Evolutionary conservation across 2,797 vertebrate genomes (phyloP).

Genomic region (Nyctibius grandis): DNA sequence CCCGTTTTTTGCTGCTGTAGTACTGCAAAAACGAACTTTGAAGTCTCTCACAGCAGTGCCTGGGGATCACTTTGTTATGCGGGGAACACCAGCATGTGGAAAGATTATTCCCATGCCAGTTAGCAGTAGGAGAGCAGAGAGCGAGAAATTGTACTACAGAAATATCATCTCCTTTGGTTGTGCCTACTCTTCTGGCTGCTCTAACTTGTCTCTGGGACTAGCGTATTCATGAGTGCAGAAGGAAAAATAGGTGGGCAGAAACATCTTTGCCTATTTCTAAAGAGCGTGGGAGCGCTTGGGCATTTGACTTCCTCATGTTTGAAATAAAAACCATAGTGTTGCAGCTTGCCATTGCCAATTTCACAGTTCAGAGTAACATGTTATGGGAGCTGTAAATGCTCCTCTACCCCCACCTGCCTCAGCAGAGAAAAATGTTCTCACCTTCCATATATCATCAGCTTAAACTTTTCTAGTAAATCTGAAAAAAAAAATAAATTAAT

Average conservation of each 20-base stretch:
- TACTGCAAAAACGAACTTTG: neutral
- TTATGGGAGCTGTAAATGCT: neutral
- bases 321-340: neutral
- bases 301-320: neutral
- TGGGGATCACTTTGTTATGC: neutral
- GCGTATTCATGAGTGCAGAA: neutral
- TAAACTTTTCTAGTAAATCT: neutral
- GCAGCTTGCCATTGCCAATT: neutral
- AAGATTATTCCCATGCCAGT: neutral
- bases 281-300: fast-evolving
- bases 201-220: neutral
- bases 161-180: neutral
- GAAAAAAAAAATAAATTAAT: neutral
- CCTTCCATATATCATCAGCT: neutral
- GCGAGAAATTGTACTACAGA: neutral
- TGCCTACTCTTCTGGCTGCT: neutral
- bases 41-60: neutral
- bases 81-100: neutral
- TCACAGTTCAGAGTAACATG: neutral
- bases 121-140: neutral
- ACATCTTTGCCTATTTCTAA: neutral
- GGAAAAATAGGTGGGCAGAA: neutral
- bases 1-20: neutral
- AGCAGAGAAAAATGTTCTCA: neutral
- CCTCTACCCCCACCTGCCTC: neutral